phyloP scores from a whole-genome alignment of 2,797 vertebrate species.

The Myotis planiceps region DNA sequence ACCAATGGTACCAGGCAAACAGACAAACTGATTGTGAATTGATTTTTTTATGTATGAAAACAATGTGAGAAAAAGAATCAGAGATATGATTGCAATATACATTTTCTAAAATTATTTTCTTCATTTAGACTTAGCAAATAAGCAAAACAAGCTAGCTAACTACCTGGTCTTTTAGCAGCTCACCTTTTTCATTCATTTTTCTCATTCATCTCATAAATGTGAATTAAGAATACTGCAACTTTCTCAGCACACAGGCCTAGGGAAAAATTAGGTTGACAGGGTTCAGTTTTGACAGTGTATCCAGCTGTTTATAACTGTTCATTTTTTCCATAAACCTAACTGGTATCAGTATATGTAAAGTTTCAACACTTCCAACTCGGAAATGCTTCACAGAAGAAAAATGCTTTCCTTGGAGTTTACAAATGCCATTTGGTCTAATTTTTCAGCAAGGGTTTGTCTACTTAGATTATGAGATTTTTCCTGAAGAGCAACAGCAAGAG shows the following conservation, averaged over 20 bases:
- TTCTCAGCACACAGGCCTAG: conserved; percentile 62
- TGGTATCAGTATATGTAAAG: conserved; percentile 52
- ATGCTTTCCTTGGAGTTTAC: conserved; percentile 71
- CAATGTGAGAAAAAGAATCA: not conserved
- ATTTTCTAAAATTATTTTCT: conserved; percentile 37
- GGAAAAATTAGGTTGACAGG: conserved; percentile 52
- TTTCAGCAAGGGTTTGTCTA: conserved; percentile 66
- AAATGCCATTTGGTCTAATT: conserved; percentile 20
- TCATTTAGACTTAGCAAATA: conserved; percentile 51
- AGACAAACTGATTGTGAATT: conserved; percentile 8
- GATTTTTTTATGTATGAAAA: conserved; percentile 38
- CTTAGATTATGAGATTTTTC: conserved; percentile 72
- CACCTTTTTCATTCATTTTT: conserved; percentile 57
- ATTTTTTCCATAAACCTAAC: conserved; percentile 72
- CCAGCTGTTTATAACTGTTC: conserved; percentile 49
- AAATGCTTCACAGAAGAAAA: conserved; percentile 74
- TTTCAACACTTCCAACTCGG: conserved; percentile 66
- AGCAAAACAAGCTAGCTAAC: not conserved
- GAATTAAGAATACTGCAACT: conserved; percentile 12
- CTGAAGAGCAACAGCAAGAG: conserved; percentile 59
- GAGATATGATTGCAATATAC: not conserved
- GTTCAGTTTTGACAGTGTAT: conserved; percentile 43
- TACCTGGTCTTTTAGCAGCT: conserved; percentile 60
- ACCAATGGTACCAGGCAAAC: not conserved
- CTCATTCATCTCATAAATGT: conserved; percentile 70